A percentile compares a stretch with the other conserved stretches of the same genome.
phyloP scores from a whole-genome alignment of 2,797 vertebrate genomes.

The Poliocrania exsul region DNA sequence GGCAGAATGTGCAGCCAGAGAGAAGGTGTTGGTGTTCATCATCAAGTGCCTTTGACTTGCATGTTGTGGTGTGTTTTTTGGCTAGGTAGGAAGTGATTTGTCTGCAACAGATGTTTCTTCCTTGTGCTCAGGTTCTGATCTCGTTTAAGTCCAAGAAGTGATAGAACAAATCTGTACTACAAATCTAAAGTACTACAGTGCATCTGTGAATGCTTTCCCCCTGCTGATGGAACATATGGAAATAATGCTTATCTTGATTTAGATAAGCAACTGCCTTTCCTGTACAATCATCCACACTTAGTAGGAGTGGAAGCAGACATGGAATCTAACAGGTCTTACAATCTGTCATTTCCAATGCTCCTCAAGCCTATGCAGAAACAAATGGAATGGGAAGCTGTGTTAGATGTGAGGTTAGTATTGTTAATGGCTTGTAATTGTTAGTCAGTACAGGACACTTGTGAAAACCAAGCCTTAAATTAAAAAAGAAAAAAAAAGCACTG shows the following conservation, averaged over 20 bases:
- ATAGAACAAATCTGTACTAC: slow-evolving; percentile 43
- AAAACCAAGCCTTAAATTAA: neutral
- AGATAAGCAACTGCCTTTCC: slow-evolving; percentile 56
- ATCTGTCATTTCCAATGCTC: neutral
- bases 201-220: slow-evolving; percentile 50
- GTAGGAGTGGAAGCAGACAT: slow-evolving; percentile 39
- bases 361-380: neutral
- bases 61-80: neutral
- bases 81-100: slow-evolving; percentile 12
- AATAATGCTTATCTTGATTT: slow-evolving; percentile 53
- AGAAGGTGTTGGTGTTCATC: slow-evolving; percentile 26
- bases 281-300: neutral
- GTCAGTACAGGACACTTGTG: neutral
- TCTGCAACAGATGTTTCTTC: slow-evolving; percentile 48
- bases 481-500: neutral
- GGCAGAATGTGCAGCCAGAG: neutral
- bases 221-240: slow-evolving; percentile 51
- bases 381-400: neutral
- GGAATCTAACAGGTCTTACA: neutral
- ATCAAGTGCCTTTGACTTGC: neutral
- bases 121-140: slow-evolving; percentile 26
- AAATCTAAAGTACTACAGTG: slow-evolving; percentile 33
- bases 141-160: neutral
- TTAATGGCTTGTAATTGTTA: neutral
- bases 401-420: neutral